A percentile compares a stretch with the other conserved stretches of the same genome.
These are phyloP conservation scores for Dione vanillae DNA, from an alignment of 2,888 invertebrate species.

Conservation along the genomic window DNA sequence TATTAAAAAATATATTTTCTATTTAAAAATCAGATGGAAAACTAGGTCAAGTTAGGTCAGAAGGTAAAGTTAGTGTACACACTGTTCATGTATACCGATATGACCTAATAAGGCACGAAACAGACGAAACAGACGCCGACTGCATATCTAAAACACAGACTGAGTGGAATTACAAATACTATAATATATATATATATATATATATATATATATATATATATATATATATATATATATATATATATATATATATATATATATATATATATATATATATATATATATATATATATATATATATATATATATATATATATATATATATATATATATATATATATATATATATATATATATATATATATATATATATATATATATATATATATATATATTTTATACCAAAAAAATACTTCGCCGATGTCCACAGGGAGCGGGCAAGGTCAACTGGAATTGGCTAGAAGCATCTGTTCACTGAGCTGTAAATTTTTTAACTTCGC, in stretches of 20 bases:
- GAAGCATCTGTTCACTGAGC: slow-evolving; percentile 39
- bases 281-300: too few relatives aligned
- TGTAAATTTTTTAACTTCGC: slow-evolving; percentile 38
- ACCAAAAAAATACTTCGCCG: slow-evolving; percentile 1
- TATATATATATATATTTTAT: neutral
- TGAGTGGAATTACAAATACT: neutral
- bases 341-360: too few relatives aligned
- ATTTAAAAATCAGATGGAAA: slow-evolving; percentile 22
- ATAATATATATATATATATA: too few relatives aligned
- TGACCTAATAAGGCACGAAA: slow-evolving; percentile 28
- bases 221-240: too few relatives aligned
- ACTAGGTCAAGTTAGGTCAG: slow-evolving; percentile 22
- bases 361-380: too few relatives aligned
- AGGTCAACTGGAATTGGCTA: slow-evolving; percentile 35
- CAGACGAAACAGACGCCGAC: slow-evolving; percentile 17
- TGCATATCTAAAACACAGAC: slow-evolving; percentile 5
- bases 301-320: too few relatives aligned
- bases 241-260: too few relatives aligned
- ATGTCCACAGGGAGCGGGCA: slow-evolving; percentile 23
- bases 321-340: too few relatives aligned
- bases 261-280: too few relatives aligned
- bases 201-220: too few relatives aligned
- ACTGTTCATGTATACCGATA: slow-evolving; percentile 28
- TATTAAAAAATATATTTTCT: slow-evolving; percentile 4
- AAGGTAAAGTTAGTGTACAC: slow-evolving; percentile 29